These are phyloP conservation scores for Chymomyza amoena DNA, from an alignment of 2,888 invertebrate species.

Conservation along the genomic window DNA sequence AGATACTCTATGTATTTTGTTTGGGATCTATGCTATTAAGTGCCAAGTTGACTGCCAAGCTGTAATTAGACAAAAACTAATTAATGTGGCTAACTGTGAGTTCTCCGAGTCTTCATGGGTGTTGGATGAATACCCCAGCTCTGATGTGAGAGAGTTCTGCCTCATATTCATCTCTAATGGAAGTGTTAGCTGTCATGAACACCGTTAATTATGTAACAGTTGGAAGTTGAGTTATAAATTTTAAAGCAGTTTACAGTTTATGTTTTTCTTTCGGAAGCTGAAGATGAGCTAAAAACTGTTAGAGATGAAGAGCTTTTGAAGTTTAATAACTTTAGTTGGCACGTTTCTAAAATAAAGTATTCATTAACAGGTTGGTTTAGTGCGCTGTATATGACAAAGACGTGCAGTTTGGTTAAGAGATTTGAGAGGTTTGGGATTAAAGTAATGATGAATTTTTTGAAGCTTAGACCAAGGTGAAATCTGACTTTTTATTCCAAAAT, in stretches of 20 bases:
- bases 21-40: neutral
- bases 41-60: neutral
- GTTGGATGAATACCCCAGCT: neutral
- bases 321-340: neutral
- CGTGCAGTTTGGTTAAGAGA: too few species aligned
- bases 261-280: neutral
- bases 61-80: constrained; percentile 62
- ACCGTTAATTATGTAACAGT: constrained; percentile 30
- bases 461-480: too few species aligned
- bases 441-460: too few species aligned
- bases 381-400: too few species aligned
- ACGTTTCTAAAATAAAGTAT: neutral
- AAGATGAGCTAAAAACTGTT: neutral
- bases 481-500: too few species aligned
- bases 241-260: constrained; percentile 40
- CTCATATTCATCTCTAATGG: constrained; percentile 23
- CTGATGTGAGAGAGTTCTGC: neutral
- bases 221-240: constrained; percentile 33
- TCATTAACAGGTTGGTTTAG: neutral
- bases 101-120: constrained; percentile 13
- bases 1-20: neutral
- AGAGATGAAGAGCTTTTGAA: neutral
- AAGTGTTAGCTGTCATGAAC: constrained; percentile 30
- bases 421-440: too few species aligned
- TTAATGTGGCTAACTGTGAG: constrained; percentile 54